A percentile compares a stretch with the other conserved stretches of the same genome.
phyloP scores from a whole-genome alignment of 2,888 invertebrate genomes.

The Drosophila robusta region DNA sequence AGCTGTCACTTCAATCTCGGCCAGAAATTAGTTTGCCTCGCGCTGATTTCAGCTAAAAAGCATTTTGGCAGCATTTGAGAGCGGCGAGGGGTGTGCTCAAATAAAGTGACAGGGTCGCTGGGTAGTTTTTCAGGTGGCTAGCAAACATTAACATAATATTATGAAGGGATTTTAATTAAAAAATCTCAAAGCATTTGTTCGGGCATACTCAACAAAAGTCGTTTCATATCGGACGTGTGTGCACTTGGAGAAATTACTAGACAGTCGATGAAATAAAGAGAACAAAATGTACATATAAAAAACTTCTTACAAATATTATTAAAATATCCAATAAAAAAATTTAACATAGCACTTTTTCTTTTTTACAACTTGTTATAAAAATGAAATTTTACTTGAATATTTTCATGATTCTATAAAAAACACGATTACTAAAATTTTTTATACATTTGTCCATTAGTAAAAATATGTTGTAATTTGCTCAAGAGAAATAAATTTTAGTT shows the following conservation, averaged over 20 bases:
- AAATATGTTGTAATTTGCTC: too few species aligned
- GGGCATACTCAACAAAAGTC: slow-evolving; percentile 59
- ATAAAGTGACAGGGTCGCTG: slow-evolving; percentile 35
- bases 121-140: slow-evolving; percentile 62
- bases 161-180: slow-evolving; percentile 79
- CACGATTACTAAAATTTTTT: too few species aligned
- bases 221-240: slow-evolving; percentile 58
- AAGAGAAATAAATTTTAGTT: too few species aligned
- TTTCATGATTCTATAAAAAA: too few species aligned
- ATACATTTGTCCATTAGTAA: too few species aligned
- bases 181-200: slow-evolving; percentile 59
- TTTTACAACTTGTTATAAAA: too few species aligned
- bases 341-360: too few species aligned
- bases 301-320: too few species aligned
- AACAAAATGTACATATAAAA: too few species aligned
- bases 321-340: not conserved
- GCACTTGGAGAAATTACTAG: slow-evolving; percentile 36
- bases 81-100: not conserved
- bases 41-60: slow-evolving; percentile 49
- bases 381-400: too few species aligned
- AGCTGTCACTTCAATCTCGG: slow-evolving; percentile 77
- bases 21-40: slow-evolving; percentile 60
- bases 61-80: not conserved
- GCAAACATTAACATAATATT: slow-evolving; percentile 77
- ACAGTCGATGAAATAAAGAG: not conserved